These are phyloP conservation scores for Philotrypesis tridentata DNA, from an alignment of 1,140 invertebrate genomes.

Conservation along the genomic window DNA sequence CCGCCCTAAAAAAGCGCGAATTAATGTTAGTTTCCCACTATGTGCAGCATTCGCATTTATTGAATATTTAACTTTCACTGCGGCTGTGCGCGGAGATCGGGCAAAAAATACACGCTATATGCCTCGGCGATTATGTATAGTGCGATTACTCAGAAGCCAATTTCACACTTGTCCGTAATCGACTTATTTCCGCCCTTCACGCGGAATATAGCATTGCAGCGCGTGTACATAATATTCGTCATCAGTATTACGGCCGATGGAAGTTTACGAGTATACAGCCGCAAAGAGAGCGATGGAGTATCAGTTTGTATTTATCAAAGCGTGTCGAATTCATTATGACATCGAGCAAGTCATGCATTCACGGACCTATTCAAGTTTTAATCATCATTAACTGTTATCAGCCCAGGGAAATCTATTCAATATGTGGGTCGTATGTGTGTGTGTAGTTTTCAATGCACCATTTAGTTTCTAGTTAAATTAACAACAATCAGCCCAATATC, in stretches of 20 bases:
- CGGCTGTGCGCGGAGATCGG: no score
- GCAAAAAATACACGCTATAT: no score
- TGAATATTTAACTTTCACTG: no score
- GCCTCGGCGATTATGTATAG: no score
- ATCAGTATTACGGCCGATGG: not conserved
- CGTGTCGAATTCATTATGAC: slow-evolving; percentile 18
- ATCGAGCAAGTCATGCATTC: not conserved
- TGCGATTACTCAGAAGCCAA: no score
- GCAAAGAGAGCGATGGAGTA: not conserved
- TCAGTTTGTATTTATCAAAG: slow-evolving; percentile 15
- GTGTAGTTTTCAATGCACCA: not conserved
- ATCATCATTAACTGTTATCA: slow-evolving; percentile 27
- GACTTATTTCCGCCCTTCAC: no score
- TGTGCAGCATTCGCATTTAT: no score
- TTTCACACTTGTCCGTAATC: no score
- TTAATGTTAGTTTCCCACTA: no score
- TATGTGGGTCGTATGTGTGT: not conserved
- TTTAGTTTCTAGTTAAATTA: slow-evolving; percentile 4
- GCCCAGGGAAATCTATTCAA: slow-evolving; percentile 28
- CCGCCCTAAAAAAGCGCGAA: no score
- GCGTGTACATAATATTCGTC: not conserved
- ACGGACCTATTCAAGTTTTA: slow-evolving; percentile 7
- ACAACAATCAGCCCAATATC: slow-evolving; percentile 10
- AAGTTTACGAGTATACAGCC: not conserved
- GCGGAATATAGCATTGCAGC: not conserved